These are phyloP conservation scores for Pongo abelii DNA, from an alignment of 2,113 vertebrate genomes.

Conservation along the genomic window DNA sequence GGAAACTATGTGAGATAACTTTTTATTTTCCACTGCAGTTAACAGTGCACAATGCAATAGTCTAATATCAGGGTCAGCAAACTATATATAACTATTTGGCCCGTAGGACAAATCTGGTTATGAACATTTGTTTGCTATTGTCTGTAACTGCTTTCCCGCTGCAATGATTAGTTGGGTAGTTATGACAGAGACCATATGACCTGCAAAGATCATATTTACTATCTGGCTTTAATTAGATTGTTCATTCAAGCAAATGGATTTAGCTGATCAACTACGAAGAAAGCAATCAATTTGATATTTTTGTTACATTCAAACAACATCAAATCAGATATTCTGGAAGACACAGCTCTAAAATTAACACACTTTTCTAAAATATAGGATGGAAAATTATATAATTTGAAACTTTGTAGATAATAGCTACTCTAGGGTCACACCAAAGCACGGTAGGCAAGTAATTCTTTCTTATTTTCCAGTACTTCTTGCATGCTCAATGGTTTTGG, in stretches of 20 bases:
- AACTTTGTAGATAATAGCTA: background rate
- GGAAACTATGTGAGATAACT: background rate
- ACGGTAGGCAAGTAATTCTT: background rate
- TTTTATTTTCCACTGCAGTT: background rate
- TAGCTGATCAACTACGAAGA: background rate
- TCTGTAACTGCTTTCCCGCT: background rate
- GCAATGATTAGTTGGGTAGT: background rate
- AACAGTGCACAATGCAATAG: background rate
- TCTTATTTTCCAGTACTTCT: background rate
- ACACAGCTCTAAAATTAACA: background rate
- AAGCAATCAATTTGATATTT: background rate
- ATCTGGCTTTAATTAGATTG: background rate
- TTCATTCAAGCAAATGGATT: background rate
- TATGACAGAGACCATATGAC: background rate
- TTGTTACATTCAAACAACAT: background rate
- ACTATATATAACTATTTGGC: background rate
- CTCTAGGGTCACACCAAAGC: background rate
- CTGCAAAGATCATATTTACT: background rate
- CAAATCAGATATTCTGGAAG: background rate
- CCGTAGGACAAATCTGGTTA: background rate
- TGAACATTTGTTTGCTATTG: background rate
- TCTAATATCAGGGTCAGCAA: background rate
- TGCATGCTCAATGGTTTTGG: background rate
- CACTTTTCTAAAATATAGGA: background rate
- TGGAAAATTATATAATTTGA: background rate